Evolutionary conservation across 2,888 invertebrate genomes (phyloP).

Genomic region (Diarsia rubi): DNA sequence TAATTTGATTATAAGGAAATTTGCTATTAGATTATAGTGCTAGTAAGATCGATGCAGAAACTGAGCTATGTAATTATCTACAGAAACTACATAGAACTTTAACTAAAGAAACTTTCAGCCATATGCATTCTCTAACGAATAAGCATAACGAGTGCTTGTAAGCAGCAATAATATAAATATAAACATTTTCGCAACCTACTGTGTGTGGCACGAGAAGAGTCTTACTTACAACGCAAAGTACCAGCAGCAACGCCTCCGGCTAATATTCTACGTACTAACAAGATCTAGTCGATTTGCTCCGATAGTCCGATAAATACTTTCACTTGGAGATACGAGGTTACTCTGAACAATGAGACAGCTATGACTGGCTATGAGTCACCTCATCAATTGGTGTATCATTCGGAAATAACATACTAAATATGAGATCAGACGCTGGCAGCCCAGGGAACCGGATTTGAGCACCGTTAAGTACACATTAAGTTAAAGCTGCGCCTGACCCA

Average conservation of each 20-base stretch:
- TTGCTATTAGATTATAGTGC: background rate
- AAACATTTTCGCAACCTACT: constrained; percentile 6
- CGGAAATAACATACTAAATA: constrained; percentile 65
- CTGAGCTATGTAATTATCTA: background rate
- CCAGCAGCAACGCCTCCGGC: constrained; percentile 55
- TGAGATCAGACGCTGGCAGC: constrained; percentile 68
- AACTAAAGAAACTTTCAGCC: background rate
- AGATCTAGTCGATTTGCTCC: constrained; percentile 70
- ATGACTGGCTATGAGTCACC: constrained; percentile 71
- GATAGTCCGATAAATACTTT: constrained; percentile 75
- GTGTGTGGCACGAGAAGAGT: constrained; percentile 11
- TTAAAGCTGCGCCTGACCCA: constrained; percentile 81
- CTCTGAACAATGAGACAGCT: constrained; percentile 68
- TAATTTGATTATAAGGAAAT: background rate
- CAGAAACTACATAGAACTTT: background rate
- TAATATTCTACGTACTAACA: constrained; percentile 58
- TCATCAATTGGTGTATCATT: constrained; percentile 67
- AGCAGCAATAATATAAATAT: background rate
- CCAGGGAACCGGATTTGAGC: constrained; percentile 79
- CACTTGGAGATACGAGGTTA: constrained; percentile 78
- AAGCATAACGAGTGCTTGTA: background rate
- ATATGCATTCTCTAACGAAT: background rate
- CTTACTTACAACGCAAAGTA: constrained; percentile 46
- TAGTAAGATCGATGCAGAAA: background rate
- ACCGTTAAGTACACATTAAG: constrained; percentile 85